These are phyloP conservation scores for Entomobrya proxima DNA, from an alignment of 2,888 invertebrate genomes.

Conservation along the genomic window DNA sequence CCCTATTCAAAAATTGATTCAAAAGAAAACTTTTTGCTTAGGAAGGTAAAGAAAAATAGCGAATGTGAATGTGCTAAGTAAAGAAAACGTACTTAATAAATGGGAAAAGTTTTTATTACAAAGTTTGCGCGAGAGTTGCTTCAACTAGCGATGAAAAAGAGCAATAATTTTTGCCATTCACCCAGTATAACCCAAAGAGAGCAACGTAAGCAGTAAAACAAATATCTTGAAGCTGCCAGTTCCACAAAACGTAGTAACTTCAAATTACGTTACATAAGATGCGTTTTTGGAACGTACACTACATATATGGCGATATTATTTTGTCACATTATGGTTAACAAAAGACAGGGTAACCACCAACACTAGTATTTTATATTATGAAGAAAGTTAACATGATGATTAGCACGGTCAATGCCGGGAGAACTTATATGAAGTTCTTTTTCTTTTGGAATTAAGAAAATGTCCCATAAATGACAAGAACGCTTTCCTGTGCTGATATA, in stretches of 20 bases:
- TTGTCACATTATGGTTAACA: slow-evolving; percentile 66
- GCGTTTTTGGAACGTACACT: not conserved
- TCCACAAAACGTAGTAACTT: slow-evolving; percentile 5
- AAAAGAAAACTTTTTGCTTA: no score
- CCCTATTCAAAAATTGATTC: no score
- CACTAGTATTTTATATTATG: no score
- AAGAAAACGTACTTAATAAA: slow-evolving; percentile 51
- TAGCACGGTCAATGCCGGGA: no score
- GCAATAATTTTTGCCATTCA: slow-evolving; percentile 58
- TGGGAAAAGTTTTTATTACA: slow-evolving; percentile 65
- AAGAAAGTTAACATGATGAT: no score
- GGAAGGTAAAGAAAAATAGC: not conserved
- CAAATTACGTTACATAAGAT: no score
- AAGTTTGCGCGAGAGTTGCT: slow-evolving; percentile 57
- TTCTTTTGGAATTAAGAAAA: no score
- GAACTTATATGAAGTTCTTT: no score
- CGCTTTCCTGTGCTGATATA: no score
- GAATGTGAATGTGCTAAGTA: slow-evolving; percentile 33
- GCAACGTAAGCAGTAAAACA: slow-evolving; percentile 3
- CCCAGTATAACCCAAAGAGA: slow-evolving; percentile 2
- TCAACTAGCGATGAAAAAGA: slow-evolving; percentile 53
- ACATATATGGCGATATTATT: slow-evolving; percentile 58
- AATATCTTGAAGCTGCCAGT: not conserved
- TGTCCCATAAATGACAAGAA: no score
- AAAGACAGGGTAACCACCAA: no score